Percentiles rank a stretch among this genome's conserved stretches.
These are phyloP conservation scores for Diceros bicornis DNA, from an alignment of 2,797 vertebrate species.

Conservation along the genomic window DNA sequence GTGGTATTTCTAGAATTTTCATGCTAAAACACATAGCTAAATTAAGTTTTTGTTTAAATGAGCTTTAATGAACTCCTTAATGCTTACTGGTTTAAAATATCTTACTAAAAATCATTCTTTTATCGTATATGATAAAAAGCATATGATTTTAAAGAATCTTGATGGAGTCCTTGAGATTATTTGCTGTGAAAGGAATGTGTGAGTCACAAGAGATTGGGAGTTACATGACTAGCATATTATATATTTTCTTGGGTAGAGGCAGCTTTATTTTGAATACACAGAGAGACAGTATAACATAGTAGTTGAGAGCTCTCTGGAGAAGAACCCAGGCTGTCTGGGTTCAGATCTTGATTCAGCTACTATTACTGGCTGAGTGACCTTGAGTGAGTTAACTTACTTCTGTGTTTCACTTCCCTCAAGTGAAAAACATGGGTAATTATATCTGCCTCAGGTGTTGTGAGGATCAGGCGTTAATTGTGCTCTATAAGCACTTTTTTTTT, in stretches of 20 bases:
- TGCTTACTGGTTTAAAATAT: neutral
- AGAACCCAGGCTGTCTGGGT: neutral
- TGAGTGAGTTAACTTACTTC: neutral
- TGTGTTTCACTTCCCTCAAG: neutral
- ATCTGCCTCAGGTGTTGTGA: neutral
- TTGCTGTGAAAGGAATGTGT: neutral
- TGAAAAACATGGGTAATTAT: neutral
- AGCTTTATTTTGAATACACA: neutral
- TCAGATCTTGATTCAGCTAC: neutral
- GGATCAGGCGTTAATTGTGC: neutral
- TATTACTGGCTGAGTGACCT: neutral
- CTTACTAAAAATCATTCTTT: slow-evolving; percentile 14
- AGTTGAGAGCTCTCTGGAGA: neutral
- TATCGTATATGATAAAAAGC: slow-evolving; percentile 9
- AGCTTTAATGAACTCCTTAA: neutral
- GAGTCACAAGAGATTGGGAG: neutral
- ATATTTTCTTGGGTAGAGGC: slow-evolving; percentile 21
- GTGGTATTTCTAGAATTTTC: slow-evolving; percentile 13
- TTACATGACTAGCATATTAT: neutral
- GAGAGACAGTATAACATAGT: neutral
- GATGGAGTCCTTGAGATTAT: neutral
- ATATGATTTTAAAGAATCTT: neutral
- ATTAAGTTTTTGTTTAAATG: slow-evolving; percentile 5
- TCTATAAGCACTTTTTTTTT: neutral
- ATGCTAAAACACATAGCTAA: slow-evolving; percentile 12